Evolutionary conservation across 2,113 vertebrate species (phyloP), one percentile per base, ranked within the genome.

Genomic region (Poicephalus meyeri): DNA sequence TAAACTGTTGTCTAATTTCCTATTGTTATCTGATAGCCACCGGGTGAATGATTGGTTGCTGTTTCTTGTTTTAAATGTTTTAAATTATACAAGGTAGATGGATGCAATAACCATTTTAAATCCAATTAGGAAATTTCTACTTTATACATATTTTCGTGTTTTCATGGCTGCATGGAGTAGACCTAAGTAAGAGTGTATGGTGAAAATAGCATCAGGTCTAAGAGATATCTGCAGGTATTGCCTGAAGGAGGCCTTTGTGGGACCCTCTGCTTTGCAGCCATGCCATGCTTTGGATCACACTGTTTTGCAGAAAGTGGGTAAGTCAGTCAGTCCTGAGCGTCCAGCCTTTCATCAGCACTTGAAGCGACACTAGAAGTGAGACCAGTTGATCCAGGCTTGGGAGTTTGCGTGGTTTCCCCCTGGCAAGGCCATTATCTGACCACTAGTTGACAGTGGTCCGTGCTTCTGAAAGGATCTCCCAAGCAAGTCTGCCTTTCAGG

Each of bases 1-100:
- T 78, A 94, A 89, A 94, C 74, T 56, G 39, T 68, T 42, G 12
- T 74, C 65, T 84, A 39, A 92, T 94, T 95, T 96, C 73, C 83
- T 84, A 15, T 65, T 58, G 18, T 92, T 86, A 91, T 84, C 33
- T 81, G 81, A 88, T 93, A 86, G 71, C 23, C 44, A 41, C 33
- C 18, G 44, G 26, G 2, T 91, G 25, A 91, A 63, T 18, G n/a
- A 60, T 46, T 35, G 23, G 31, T 56, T 86, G 64, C n/a, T 90
- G 44, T 78, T 92, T 50, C 77, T 78, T 74, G 41, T 83, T 88
- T 80, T 63, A 95, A 49, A n/a, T 61, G 16, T 83, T 93, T 94
- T 92, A 50, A 86, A 86, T 88, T 88, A 78, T 50, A 46, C 14
- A 23, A 55, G 18, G 39, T 84, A 84, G 83, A 68, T 86, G 39